Base-by-base conservation (phyloP, 2,888 invertebrate species). In the Campoletis raptor region DNA sequence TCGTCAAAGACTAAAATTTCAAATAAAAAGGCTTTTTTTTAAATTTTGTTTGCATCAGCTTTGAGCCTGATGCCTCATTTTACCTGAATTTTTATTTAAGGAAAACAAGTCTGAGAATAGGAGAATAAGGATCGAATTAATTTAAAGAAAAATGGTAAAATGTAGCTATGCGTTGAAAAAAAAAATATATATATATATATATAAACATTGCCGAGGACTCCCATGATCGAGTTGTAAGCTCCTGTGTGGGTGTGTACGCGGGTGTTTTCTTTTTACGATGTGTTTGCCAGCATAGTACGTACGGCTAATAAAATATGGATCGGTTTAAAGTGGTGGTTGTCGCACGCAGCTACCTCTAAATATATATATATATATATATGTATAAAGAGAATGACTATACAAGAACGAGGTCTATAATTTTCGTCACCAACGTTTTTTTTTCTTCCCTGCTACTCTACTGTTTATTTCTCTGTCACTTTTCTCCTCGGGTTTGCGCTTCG, bases 241-340 rank as follows among this genome's bases (percentile, higher is more conserved):
- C 36, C 45, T 67, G n/a, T 42, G 37, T 30, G 64, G 21, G 66
- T 74, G 76, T 85, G 85, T 81, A 69, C 73, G 54, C 15, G 15
- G 21, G 40, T 36, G 48, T 37, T 10, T 40, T 40, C 37, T 21
- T 54, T 36, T 61, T 57, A 61, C 57, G 24, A 30, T 42, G 70
- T 48, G 70, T 45, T 45, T 24, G 36, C 80, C 67, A 45, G 79
- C 78, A 73, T 45, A 74, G 70, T 74, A 36, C 40, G 79, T 57
- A 74, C 76, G 72, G 87, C 88, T 89, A 88, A 92, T 92, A 90
- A 92, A 92, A 92, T 92, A 92, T 91, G 91, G 91, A 91, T 91
- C 91, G 89, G 87, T 91, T 91, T 90, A 89, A 91, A 91, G 88
- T 89, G 89, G 88, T 88, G 88, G 90, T 90, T 89, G 90, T 88